phyloP scores from a whole-genome alignment of 2,888 invertebrate species.

The Plagodis pulveraria region DNA sequence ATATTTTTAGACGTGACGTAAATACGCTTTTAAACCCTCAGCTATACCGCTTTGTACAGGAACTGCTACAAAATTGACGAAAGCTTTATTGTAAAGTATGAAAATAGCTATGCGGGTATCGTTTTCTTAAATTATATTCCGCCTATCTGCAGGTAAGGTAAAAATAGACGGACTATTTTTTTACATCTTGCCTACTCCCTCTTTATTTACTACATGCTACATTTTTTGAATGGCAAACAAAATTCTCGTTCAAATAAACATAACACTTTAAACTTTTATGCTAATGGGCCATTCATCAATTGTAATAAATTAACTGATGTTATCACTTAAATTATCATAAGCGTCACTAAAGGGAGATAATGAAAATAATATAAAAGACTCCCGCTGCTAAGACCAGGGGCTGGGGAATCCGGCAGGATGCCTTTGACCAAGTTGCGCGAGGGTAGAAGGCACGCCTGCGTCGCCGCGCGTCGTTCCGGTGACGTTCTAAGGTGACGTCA shows the following conservation, averaged over 20 bases:
- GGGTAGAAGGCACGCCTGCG: slow-evolving; percentile 39
- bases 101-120: slow-evolving; percentile 1
- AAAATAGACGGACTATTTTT: no score
- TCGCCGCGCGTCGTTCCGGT: slow-evolving; percentile 26
- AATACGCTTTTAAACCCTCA: slow-evolving; percentile 54
- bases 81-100: slow-evolving; percentile 11
- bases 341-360: slow-evolving; percentile 26
- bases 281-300: no score
- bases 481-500: slow-evolving; percentile 69
- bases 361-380: slow-evolving; percentile 16
- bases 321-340: slow-evolving; percentile 20
- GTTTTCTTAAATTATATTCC: no score
- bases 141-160: no score
- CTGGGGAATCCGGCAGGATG: slow-evolving; percentile 38
- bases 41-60: slow-evolving; percentile 8
- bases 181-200: no score
- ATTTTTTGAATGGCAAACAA: no score
- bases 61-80: slow-evolving; percentile 28
- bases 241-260: no score
- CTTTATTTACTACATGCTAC: no score
- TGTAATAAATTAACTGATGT: slow-evolving; percentile 7
- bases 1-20: slow-evolving; percentile 82
- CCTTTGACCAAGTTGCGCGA: slow-evolving; percentile 44
- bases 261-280: no score
- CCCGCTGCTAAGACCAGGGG: slow-evolving; percentile 38